Evolutionary conservation across 2,113 vertebrate genomes (phyloP).

Genomic region (Taxidea taxus): DNA sequence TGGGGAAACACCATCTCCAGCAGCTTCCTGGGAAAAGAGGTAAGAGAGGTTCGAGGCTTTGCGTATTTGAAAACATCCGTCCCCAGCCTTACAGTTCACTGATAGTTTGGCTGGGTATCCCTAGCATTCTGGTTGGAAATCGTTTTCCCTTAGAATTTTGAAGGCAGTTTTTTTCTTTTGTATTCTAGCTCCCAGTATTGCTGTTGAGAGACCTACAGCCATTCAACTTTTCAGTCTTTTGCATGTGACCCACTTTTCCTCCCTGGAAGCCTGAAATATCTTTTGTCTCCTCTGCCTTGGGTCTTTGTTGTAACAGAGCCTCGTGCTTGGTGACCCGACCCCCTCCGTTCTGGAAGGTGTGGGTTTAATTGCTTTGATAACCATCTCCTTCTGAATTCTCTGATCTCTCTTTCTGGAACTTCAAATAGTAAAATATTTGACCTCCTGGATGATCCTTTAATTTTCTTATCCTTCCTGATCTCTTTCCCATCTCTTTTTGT

Average conservation of each 20-base stretch:
- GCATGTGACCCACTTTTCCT: background rate
- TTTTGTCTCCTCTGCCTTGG: background rate
- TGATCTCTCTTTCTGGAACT: background rate
- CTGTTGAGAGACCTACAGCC: background rate
- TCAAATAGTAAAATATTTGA: background rate
- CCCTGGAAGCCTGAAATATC: background rate
- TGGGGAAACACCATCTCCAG: background rate
- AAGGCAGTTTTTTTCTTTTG: background rate
- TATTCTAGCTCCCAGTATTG: background rate
- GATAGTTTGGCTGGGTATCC: background rate
- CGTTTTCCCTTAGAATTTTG: background rate
- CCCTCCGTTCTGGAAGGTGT: background rate
- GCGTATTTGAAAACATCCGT: background rate
- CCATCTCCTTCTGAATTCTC: background rate
- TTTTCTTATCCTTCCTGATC: background rate
- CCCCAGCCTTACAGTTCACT: background rate
- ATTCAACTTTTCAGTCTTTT: background rate
- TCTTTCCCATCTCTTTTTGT: background rate
- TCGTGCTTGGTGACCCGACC: background rate
- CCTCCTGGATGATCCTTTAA: background rate
- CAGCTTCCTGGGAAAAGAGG: background rate
- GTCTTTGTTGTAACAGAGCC: background rate
- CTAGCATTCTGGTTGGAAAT: background rate
- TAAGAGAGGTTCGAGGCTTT: background rate
- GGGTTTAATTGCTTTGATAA: background rate